phyloP scores from a whole-genome alignment of 2,888 invertebrate species.

The Vesta saturnalis region DNA sequence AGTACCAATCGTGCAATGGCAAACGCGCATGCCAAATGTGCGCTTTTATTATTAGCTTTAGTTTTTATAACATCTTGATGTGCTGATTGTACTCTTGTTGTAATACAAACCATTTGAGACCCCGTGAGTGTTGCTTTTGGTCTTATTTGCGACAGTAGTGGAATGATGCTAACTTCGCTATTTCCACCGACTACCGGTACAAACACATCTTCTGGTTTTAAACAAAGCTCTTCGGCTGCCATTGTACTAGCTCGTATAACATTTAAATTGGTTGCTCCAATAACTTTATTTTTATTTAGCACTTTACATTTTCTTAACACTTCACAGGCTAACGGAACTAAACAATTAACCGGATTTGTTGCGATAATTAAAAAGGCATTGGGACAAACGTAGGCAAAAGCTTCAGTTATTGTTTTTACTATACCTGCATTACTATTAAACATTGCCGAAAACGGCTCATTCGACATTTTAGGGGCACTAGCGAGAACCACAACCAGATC shows the following conservation, averaged over 20 bases:
- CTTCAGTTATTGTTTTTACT: constrained; percentile 50
- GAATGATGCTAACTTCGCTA: constrained; percentile 77
- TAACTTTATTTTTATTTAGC: constrained; percentile 70
- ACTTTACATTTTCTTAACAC: constrained; percentile 71
- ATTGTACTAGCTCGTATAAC: constrained; percentile 80
- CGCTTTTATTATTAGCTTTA: constrained; percentile 66
- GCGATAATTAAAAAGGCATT: constrained; percentile 62
- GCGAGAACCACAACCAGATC: constrained; percentile 56
- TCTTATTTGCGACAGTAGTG: constrained; percentile 76
- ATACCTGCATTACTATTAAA: constrained; percentile 55
- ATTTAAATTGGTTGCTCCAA: constrained; percentile 81
- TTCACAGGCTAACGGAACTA: constrained; percentile 76
- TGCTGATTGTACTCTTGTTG: constrained; percentile 65
- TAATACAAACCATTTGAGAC: constrained; percentile 56
- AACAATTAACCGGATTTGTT: constrained; percentile 71
- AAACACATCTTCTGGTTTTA: constrained; percentile 71
- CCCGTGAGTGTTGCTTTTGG: constrained; percentile 60
- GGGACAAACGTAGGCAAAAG: constrained; percentile 50
- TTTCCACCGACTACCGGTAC: constrained; percentile 85
- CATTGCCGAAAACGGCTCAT: constrained; percentile 47
- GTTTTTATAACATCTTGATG: constrained; percentile 72
- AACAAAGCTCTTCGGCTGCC: constrained; percentile 71
- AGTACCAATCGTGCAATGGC: constrained; percentile 70
- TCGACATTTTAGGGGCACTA: constrained; percentile 44
- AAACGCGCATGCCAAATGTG: constrained; percentile 71